A percentile compares a stretch with the other conserved stretches of the same genome.
These are phyloP conservation scores for Acronicta aceris DNA, from an alignment of 2,888 invertebrate genomes.

Conservation along the genomic window DNA sequence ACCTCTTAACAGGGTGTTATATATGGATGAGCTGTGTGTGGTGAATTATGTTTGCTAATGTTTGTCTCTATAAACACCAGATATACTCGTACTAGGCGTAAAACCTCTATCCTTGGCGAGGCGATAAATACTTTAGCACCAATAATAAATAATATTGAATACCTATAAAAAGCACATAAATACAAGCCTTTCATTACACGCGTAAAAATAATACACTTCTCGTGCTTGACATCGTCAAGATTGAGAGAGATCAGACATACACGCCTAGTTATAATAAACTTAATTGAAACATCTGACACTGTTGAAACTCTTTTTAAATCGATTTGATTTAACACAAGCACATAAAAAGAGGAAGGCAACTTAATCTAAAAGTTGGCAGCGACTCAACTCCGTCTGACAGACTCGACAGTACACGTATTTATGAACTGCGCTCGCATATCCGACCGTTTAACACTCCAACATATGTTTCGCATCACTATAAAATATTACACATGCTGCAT, in stretches of 20 bases:
- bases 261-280: neutral
- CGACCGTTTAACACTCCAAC: neutral
- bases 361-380: neutral
- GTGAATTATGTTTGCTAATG: neutral
- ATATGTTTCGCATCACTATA: conserved; percentile 1
- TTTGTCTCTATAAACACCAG: neutral
- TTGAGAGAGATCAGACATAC: no score
- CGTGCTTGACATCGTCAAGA: no score
- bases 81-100: neutral
- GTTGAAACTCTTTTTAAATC: neutral
- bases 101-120: neutral
- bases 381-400: neutral
- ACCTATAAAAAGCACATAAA: neutral
- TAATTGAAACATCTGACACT: neutral
- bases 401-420: neutral
- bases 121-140: neutral
- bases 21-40: no score
- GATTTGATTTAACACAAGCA: neutral
- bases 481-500: neutral
- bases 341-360: neutral
- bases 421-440: neutral
- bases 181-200: neutral
- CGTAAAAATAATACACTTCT: no score
- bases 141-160: neutral
- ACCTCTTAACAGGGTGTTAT: no score